Evolutionary conservation across 2,888 invertebrate genomes (phyloP).

Genomic region (Agonopterix alstromeriana): DNA sequence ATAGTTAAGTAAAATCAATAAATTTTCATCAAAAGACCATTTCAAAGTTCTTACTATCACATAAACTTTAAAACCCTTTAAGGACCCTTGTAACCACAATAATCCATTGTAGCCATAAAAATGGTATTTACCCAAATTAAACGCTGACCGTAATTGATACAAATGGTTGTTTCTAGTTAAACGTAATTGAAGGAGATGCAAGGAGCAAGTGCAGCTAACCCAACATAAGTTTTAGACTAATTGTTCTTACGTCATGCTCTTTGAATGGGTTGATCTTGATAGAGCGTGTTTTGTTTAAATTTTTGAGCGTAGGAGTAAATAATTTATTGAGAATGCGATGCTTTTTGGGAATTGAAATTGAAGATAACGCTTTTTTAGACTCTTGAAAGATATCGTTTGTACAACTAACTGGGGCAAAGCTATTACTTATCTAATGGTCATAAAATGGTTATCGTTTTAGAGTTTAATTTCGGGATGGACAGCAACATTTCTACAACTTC

Average conservation of each 20-base stretch:
- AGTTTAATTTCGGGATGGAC: too few relatives aligned
- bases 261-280: conserved; percentile 1
- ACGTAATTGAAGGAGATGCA: conserved; percentile 53
- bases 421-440: too few relatives aligned
- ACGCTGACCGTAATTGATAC: conserved; percentile 65
- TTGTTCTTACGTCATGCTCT: conserved; percentile 26
- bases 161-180: conserved; percentile 71
- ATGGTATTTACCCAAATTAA: conserved; percentile 73
- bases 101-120: conserved; percentile 61
- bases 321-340: too few relatives aligned
- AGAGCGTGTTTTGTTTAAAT: too few relatives aligned
- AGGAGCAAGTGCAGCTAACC: conserved; percentile 35
- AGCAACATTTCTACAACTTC: too few relatives aligned
- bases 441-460: too few relatives aligned
- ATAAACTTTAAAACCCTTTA: conserved; percentile 62
- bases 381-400: too few relatives aligned
- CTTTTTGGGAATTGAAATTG: too few relatives aligned
- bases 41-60: conserved; percentile 21
- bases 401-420: too few relatives aligned
- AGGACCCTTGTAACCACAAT: conserved; percentile 37
- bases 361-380: too few relatives aligned
- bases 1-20: conserved; percentile 1
- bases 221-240: conserved; percentile 22
- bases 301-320: too few relatives aligned
- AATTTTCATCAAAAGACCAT: conserved; percentile 6